A percentile compares a stretch with the other conserved stretches of the same genome.
Conservation (phyloP, 2,797 vertebrate species). For the Knipowitschia caucasica region DNA sequence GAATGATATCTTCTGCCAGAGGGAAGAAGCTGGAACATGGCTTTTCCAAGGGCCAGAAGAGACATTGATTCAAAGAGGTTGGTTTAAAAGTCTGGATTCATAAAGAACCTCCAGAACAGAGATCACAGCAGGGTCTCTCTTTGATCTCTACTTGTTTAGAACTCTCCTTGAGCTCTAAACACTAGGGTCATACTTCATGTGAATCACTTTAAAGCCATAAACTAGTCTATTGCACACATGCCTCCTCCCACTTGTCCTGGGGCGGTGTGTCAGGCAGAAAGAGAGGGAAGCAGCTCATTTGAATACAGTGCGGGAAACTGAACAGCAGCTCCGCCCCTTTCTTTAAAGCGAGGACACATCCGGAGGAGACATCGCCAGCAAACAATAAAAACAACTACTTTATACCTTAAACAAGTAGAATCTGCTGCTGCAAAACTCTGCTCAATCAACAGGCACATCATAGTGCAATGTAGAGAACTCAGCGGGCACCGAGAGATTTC, state of each 20-base stretch:
- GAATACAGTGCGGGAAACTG: slow-evolving; percentile 77
- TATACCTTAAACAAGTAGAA: neutral
- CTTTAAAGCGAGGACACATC: slow-evolving; percentile 67
- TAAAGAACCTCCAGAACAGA: too few relatives aligned
- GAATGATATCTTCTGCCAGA: too few relatives aligned
- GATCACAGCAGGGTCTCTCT: too few relatives aligned
- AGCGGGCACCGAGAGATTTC: slow-evolving; percentile 13
- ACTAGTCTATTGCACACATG: too few relatives aligned
- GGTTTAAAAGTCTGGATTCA: too few relatives aligned
- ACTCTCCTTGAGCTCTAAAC: too few relatives aligned
- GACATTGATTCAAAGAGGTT: too few relatives aligned
- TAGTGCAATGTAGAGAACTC: neutral
- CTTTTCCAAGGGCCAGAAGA: too few relatives aligned
- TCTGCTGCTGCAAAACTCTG: rapidly evolving
- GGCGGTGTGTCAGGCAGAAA: slow-evolving; percentile 44
- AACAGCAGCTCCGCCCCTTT: slow-evolving; percentile 66
- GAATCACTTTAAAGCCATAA: too few relatives aligned
- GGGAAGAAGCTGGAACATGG: too few relatives aligned
- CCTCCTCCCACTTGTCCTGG: slow-evolving; percentile 31
- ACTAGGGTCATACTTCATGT: too few relatives aligned
- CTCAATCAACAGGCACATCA: neutral
- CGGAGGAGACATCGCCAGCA: slow-evolving; percentile 59
- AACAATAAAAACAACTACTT: slow-evolving; percentile 51
- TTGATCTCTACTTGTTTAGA: too few relatives aligned
- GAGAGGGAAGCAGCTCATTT: slow-evolving; percentile 70